Evolutionary conservation across 2,113 vertebrate species (phyloP), one percentile per base, ranked within the genome.

Genomic region (Pristiophorus japonicus): DNA sequence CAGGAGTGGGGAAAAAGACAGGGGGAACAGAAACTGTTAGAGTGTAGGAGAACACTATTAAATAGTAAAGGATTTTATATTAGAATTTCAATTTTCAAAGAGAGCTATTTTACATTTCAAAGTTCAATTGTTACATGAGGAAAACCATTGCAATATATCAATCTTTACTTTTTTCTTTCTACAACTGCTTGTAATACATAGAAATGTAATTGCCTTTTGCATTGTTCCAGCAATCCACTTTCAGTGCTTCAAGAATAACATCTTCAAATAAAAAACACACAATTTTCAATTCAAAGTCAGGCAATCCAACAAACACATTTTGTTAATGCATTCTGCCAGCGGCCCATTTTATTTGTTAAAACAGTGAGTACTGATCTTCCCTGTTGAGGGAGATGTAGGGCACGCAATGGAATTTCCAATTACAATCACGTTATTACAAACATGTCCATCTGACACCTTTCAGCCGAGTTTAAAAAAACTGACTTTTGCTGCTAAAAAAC

Each of bases 31-130:
- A 30, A 27, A 70, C 24, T 27, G 67, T 70, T 70, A 6, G 70
- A 42, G 38, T 18, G 34, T 38, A 42, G n/a, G 78, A 7, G 38
- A 20, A 45, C 18, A 12, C 59, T 4, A 63, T 22, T 38, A 63
- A 92, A 65, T 38, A 38, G 16, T 38, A 63, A 92, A 65, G 65
- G 30, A 30, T 62, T n/a, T 51, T 51, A 51, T 92, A 92, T 38
- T 51, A 34, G 47, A 88, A 34, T 88, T 88, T 88, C 88, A 92
- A 24, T 63, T 92, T 92, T 92, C 88, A 63, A 38, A 92, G n/a
- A 92, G 59, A 88, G 24, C 30, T 24, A 14, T 63, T 92, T 91
- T 63, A n/a, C 34, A 63, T 92, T 65, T 92, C 59, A 92, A 65
- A 38, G 59, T 65, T 92, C 14, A 92, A 63, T 63, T 92, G 16